Conservation (phyloP, 2,797 vertebrate genomes). For the Mionectes olivaceus region DNA sequence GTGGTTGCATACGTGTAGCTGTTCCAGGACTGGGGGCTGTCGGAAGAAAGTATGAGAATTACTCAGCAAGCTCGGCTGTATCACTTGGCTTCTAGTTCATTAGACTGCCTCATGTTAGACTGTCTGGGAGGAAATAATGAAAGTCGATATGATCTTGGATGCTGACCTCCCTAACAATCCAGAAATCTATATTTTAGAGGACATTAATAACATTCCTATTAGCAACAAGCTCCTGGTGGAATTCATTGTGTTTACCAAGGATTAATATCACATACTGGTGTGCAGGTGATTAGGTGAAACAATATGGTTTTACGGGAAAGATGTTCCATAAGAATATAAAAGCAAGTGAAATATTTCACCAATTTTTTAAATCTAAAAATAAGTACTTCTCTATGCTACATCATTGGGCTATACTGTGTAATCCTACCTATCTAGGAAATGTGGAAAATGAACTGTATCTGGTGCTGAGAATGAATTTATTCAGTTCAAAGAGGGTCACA, state of each 20-base stretch:
- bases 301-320: background rate
- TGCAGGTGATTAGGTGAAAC: background rate
- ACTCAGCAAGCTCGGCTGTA: background rate
- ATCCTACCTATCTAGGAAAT: background rate
- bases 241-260: background rate
- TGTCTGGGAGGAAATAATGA: constrained; percentile 11
- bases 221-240: background rate
- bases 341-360: background rate
- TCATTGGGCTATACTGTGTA: background rate
- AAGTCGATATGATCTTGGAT: background rate
- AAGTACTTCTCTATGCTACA: background rate
- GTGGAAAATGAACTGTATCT: background rate
- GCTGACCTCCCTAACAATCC: background rate
- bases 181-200: constrained; percentile 19
- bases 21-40: background rate
- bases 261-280: background rate
- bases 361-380: background rate
- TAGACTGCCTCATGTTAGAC: background rate
- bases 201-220: background rate
- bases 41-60: background rate
- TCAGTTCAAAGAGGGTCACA: background rate
- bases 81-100: background rate
- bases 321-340: background rate
- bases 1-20: rapidly evolving
- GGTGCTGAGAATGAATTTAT: background rate